These are phyloP conservation scores for Antigone vipio DNA, from an alignment of 2,113 vertebrate genomes.

Conservation along the genomic window DNA sequence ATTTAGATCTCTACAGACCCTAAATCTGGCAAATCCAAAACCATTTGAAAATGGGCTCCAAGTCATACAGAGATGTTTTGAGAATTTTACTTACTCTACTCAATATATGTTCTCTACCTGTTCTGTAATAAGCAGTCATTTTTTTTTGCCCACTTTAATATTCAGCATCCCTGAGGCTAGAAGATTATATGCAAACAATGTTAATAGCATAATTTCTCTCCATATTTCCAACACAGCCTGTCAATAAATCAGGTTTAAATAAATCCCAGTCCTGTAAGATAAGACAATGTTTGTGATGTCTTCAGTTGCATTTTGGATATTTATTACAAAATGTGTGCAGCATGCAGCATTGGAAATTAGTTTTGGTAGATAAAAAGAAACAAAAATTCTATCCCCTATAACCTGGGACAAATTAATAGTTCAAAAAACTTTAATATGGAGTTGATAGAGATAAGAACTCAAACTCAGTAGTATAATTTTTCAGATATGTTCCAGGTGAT, in stretches of 20 bases:
- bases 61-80: not conserved
- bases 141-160: not conserved
- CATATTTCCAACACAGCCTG: not conserved
- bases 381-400: not conserved
- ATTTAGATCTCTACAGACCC: not conserved
- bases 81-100: not conserved
- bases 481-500: not conserved
- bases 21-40: not conserved
- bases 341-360: not conserved
- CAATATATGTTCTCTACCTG: not conserved
- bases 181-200: conserved; percentile 20
- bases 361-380: not conserved
- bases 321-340: not conserved
- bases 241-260: conserved; percentile 39
- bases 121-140: not conserved
- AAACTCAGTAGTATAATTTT: not conserved
- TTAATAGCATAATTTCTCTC: conserved; percentile 29
- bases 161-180: not conserved
- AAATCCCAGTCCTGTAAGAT: not conserved
- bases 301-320: not conserved
- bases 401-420: not conserved
- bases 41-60: not conserved
- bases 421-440: not conserved
- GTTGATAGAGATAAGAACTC: not conserved
- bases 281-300: not conserved